phyloP scores from a whole-genome alignment of 2,113 vertebrate genomes.

The Tympanuchus pallidicinctus region DNA sequence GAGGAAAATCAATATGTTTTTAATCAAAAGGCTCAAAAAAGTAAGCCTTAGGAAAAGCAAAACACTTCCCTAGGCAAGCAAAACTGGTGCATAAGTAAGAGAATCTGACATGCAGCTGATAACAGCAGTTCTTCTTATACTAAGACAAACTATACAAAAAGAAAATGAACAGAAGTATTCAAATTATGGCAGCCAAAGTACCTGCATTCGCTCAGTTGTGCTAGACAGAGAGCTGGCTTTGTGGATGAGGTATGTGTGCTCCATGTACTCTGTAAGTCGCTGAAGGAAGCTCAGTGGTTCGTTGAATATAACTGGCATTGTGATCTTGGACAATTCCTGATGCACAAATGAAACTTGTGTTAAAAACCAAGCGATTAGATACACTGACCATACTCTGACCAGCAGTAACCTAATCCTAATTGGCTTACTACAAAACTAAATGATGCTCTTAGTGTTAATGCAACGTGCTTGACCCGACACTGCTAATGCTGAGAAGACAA shows the following conservation, averaged over 20 bases:
- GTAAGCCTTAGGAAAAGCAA: not conserved
- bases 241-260: slow-evolving; percentile 97
- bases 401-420: not conserved
- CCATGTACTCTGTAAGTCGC: slow-evolving; percentile 96
- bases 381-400: not conserved
- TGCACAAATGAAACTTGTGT: slow-evolving; percentile 29
- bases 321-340: slow-evolving; percentile 97
- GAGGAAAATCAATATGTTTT: not conserved
- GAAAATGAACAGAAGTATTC: accelerated
- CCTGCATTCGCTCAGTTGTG: slow-evolving; percentile 94
- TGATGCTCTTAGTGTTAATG: slow-evolving; percentile 16
- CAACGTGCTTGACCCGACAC: not conserved
- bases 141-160: not conserved
- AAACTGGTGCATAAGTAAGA: not conserved
- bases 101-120: not conserved
- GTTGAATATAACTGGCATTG: slow-evolving; percentile 97
- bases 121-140: not conserved
- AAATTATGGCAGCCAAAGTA: slow-evolving; percentile 5
- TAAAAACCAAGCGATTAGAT: not conserved
- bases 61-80: not conserved
- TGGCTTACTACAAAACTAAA: slow-evolving; percentile 33
- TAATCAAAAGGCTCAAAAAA: not conserved
- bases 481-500: not conserved
- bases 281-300: slow-evolving; percentile 98
- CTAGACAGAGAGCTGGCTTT: slow-evolving; percentile 89